Evolutionary conservation across 2,113 vertebrate genomes (phyloP).

Genomic region (Rutilus rutilus): DNA sequence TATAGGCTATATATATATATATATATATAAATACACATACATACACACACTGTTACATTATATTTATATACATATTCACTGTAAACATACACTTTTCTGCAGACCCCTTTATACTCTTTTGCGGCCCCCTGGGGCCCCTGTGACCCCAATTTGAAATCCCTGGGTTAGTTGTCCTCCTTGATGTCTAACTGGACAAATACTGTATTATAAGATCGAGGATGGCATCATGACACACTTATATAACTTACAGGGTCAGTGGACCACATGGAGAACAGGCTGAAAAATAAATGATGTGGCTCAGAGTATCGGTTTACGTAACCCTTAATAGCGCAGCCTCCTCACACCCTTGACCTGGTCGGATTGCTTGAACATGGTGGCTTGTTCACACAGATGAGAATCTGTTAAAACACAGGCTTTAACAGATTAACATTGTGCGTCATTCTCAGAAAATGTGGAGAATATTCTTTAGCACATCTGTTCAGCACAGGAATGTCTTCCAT

Average conservation of each 20-base stretch:
- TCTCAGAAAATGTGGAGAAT: background rate
- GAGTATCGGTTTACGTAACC: conserved; percentile 63
- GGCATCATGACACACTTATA: conserved; percentile 58
- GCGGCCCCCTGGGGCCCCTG: too few species aligned
- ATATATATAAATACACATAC: too few species aligned
- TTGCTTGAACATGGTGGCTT: background rate
- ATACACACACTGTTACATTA: too few species aligned
- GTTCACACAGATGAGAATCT: background rate
- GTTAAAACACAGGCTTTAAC: background rate
- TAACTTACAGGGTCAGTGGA: conserved; percentile 68
- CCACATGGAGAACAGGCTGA: conserved; percentile 44
- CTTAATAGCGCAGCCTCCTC: conserved; percentile 17
- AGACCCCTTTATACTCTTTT: too few species aligned
- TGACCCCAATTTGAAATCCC: background rate
- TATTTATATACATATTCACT: too few species aligned
- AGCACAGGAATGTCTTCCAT: background rate
- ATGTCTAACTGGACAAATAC: background rate
- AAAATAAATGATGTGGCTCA: conserved; percentile 52
- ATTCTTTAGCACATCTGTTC: conserved; percentile 20
- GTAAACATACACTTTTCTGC: too few species aligned
- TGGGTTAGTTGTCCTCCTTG: background rate
- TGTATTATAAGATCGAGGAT: background rate
- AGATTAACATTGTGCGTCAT: background rate
- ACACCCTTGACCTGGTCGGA: conserved; percentile 36
- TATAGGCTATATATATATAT: too few species aligned